Evolutionary conservation across 2,888 invertebrate species (phyloP), one percentile per base, ranked within the genome.

Genomic region (Aspidiotus rigidus): DNA sequence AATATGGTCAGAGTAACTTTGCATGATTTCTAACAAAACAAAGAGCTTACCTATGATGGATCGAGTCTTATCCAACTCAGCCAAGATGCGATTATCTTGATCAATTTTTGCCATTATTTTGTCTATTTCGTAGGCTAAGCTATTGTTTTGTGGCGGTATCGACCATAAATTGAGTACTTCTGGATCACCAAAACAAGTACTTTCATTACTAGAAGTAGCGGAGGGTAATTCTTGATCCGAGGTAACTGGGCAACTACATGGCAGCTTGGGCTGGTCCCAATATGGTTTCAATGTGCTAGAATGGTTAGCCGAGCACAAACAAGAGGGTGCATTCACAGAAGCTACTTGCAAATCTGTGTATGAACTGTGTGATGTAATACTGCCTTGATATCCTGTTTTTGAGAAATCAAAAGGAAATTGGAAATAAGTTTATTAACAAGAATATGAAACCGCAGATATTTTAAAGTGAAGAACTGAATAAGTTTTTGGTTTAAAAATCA

Each of bases 101-200:
- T 93, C 93, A 76, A 94, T 91, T 83, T 93, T 93, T 74, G 93
- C 93, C 90, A 94, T 93, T 79, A 94, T 91, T 77, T 91, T 85
- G 80, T 93, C 93, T 78, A 93, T 93, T 81, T 93, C 93, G 75
- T 78, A 78, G 74, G 81, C 73, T 77, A 74, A 76, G 74, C 71
- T 76, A 77, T 72, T 77, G 64, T 60, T 63, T 15, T 49, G 44
- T 16, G 64, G 64, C 41, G 70, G 64, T 60, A 67, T 60, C 17
- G 67, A 67, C 28, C 28, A 28, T 15, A 60, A 59, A 39, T 67
- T 67, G 40, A 59, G 59, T 17, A 67, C 60, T 60, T 60, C 67
- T 67, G 67, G 60, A 67, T 67, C 67, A 67, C 60, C 67, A 67
- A 60, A 59, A 67, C 59, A 67, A 39, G 67, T 59, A 67, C 67